Base-by-base conservation (phyloP, 2,113 vertebrate species). In the Mus pahari region DNA sequence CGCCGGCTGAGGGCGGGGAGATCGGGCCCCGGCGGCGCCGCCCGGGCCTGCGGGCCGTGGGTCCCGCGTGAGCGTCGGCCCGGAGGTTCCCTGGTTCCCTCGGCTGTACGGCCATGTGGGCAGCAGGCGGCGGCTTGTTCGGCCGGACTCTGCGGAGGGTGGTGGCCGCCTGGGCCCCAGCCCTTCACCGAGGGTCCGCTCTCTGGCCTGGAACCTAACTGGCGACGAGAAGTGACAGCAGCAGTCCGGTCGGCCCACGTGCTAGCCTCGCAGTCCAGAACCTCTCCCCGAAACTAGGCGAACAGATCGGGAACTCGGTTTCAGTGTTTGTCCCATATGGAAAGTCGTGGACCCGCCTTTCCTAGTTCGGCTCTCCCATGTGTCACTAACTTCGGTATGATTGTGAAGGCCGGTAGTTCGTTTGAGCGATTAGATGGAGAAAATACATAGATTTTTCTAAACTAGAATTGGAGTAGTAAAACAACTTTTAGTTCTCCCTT, bases 211-310 rank as follows among this genome's bases (percentile, higher is more conserved):
- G 60, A n/a, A 22, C 89, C 48, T 83, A 10, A 33, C 28, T n/a
- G 96, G 95, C 45, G 39, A 2, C 58, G 1, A 39, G 62, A 71
- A 70, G 91, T 97, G 97, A 96, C 97, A 94, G 96, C 94, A 42
- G 90, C 55, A 36, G 26, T 53, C 0, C 8, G 82, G 26, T 83
- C 7, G 87, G 92, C 86, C 71, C 97, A 96, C 94, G 95, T 96
- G 94, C 78, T 12, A 14, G 28, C 74, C 39, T 68, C 26, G 33
- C 74, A 22, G 86, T 24, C 73, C 33, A 1, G 73, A 39, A 33
- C 26, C 12, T 24, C 62, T 71, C 5, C 0, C 16, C 10, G 2
- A 16, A 36, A 31, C 4, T 86, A n/a, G 89, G 22, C 68, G 3
- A 17, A 83, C 55, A n/a, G 70, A 31, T 60, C 55, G 74, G 64